phyloP scores from a whole-genome alignment of 2,113 vertebrate species.

The Lota lota region DNA sequence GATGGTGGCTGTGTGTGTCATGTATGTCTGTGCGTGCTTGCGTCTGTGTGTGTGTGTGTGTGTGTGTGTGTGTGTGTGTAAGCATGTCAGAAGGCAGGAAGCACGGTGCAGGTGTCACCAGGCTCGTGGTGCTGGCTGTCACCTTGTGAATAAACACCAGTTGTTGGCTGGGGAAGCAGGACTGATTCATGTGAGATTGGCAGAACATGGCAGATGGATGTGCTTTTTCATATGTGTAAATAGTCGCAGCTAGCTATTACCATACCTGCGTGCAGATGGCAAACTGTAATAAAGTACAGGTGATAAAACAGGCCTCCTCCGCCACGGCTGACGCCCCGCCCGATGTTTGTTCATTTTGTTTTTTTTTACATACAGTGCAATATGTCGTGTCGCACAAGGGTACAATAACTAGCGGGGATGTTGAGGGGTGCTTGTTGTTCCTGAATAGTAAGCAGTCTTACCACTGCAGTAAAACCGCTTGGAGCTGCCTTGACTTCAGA shows the following conservation, averaged over 20 bases:
- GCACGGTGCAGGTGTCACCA: slow-evolving; percentile 72
- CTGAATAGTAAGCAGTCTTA: slow-evolving; percentile 72
- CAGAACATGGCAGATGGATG: slow-evolving; percentile 81
- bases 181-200: slow-evolving; percentile 78
- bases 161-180: slow-evolving; percentile 77
- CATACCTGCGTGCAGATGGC: slow-evolving; percentile 81
- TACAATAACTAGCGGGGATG: slow-evolving; percentile 71
- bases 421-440: slow-evolving; percentile 70
- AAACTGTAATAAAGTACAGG: slow-evolving; percentile 80
- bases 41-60: slow-evolving; percentile 22
- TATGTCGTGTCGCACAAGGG: slow-evolving; percentile 70
- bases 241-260: slow-evolving; percentile 79
- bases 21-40: slow-evolving; percentile 15
- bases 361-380: slow-evolving; percentile 70
- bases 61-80: slow-evolving; percentile 26
- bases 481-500: slow-evolving; percentile 49
- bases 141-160: slow-evolving; percentile 82
- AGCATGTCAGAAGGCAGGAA: slow-evolving; percentile 68
- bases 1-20: slow-evolving; percentile 10
- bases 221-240: slow-evolving; percentile 78
- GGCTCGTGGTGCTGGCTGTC: slow-evolving; percentile 73
- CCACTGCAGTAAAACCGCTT: slow-evolving; percentile 63
- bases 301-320: slow-evolving; percentile 73
- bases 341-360: slow-evolving; percentile 67
- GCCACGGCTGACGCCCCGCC: slow-evolving; percentile 67